phyloP scores from a whole-genome alignment of 2,113 vertebrate species.

The Erythrocebus patas region DNA sequence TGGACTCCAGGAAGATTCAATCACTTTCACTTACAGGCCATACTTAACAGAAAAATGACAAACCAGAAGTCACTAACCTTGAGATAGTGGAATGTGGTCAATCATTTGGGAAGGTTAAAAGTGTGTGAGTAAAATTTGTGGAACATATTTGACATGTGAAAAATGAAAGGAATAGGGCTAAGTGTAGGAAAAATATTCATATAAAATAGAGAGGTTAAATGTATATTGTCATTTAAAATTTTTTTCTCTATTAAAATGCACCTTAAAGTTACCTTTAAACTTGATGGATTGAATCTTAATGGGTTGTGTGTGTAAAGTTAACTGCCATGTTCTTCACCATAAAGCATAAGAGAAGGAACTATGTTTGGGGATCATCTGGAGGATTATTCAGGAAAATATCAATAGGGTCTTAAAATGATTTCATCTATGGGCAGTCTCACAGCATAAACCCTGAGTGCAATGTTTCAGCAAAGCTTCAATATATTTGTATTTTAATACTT shows the following conservation, averaged over 20 bases:
- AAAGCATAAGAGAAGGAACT: neutral
- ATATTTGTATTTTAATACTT: neutral
- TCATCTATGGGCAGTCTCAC: neutral
- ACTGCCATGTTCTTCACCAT: neutral
- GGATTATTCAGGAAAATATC: neutral
- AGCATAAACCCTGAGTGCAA: neutral
- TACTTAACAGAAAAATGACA: neutral
- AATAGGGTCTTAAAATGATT: neutral
- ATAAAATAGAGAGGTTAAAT: neutral
- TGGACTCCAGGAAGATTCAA: neutral
- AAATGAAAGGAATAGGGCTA: neutral
- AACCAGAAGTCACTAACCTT: neutral
- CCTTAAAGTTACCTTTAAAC: neutral
- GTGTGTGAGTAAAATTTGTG: neutral
- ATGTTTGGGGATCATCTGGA: neutral
- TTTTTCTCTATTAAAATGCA: neutral
- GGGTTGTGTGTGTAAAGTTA: neutral
- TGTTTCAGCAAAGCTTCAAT: neutral
- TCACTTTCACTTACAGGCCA: neutral
- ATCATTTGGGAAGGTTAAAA: neutral
- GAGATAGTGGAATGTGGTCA: neutral
- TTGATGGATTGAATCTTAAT: neutral
- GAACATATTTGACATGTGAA: neutral
- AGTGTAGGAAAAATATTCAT: neutral
- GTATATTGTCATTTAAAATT: neutral